Evolutionary conservation across 1,140 invertebrate species (phyloP), one percentile per base, ranked within the genome.

Genomic region (Cydia amplana): DNA sequence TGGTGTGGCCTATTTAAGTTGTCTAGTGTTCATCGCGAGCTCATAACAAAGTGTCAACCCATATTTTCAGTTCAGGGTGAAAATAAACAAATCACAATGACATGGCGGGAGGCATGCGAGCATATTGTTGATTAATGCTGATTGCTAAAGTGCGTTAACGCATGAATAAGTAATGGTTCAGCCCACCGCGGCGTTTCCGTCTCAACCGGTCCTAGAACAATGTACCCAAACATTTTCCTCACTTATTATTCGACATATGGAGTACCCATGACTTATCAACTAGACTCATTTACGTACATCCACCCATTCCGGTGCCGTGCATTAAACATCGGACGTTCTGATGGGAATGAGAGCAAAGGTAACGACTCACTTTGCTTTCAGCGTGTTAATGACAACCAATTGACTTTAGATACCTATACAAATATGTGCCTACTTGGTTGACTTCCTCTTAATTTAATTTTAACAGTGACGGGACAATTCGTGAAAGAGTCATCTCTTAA

Each of bases 41-140:
- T 77, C 76, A 77, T 81, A 80, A 79, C 80, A 82, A 78, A 83
- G 78, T 84, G 86, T 87, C 86, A 87, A 85, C 87, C 82, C 82
- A 81, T 89, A 88, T 88, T 91, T 89, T 88, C 87, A 89, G 83
- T 80, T 88, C 87, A 89, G 82, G 79, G 81, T 76, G 83, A 88
- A 87, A 89, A 92, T 88, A 87, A 89, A 91, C 88, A 90, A 91
- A 90, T 88, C 87, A 89, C 85, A 86, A 78, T 77, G 78, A 65
- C 75, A 82, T 77, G 80, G 79, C 84, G 75, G 76, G 83, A 85
- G 86, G 85, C 86, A 88, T 80, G 81, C 83, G 82, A 81, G 83
- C 85, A 88, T 87, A 91, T 88, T 85, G 83, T 87, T 91, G 90
- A 91, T 91, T 85, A 89, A 92, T 91, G 90, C 86, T 91, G 89